Conservation (phyloP, 2,113 vertebrate species). For the Aramus guarauna region DNA sequence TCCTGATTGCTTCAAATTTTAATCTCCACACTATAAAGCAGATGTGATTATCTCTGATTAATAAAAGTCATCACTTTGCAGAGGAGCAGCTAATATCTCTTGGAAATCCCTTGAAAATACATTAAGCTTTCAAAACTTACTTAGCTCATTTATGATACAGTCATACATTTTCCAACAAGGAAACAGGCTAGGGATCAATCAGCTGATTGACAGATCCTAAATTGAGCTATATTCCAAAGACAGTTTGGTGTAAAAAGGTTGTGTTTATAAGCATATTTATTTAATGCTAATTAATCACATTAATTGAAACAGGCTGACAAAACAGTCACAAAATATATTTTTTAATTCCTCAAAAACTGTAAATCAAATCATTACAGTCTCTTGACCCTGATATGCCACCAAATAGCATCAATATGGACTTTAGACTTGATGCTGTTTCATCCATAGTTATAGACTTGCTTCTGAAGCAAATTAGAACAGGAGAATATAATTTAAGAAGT, state of each 20-base stretch:
- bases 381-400: not conserved
- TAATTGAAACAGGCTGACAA: conserved; percentile 13
- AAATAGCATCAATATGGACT: not conserved
- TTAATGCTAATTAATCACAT: conserved; percentile 43
- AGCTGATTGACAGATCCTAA: not conserved
- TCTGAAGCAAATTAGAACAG: not conserved
- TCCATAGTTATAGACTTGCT: not conserved
- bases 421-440: not conserved
- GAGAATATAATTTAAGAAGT: not conserved
- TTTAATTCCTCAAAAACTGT: not conserved
- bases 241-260: not conserved
- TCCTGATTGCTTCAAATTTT: not conserved
- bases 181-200: not conserved
- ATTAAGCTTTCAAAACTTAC: not conserved
- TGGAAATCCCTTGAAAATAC: not conserved
- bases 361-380: not conserved
- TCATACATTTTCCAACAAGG: not conserved
- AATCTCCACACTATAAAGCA: not conserved
- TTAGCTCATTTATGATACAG: not conserved
- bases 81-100: not conserved
- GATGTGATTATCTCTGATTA: not conserved
- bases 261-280: not conserved
- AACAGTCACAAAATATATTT: not conserved
- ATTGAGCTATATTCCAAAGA: not conserved
- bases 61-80: not conserved